These are phyloP conservation scores for Harpegnathos saltator DNA, from an alignment of 1,140 invertebrate species.

Conservation along the genomic window DNA sequence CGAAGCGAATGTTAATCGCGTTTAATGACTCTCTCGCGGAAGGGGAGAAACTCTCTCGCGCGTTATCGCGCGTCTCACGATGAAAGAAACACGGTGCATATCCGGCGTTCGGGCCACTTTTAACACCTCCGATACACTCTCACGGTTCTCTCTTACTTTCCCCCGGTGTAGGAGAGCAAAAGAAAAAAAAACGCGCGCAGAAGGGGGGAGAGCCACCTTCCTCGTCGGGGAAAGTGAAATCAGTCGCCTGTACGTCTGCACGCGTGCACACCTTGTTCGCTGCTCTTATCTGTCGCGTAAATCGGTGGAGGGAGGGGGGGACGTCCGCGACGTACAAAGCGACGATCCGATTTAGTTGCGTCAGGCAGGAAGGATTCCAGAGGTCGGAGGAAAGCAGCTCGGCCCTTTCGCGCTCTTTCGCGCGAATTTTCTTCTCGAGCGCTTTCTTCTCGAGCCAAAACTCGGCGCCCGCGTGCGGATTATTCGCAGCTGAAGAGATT, in stretches of 20 bases:
- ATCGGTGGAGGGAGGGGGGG: slow-evolving; percentile 55
- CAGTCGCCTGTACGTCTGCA: slow-evolving; percentile 66
- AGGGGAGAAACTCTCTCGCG: slow-evolving; percentile 63
- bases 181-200: slow-evolving; percentile 43
- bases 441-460: too few relatives aligned
- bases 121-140: slow-evolving; percentile 59
- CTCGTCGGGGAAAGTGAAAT: slow-evolving; percentile 76
- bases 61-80: slow-evolving; percentile 33
- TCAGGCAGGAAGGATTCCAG: background rate
- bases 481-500: too few relatives aligned
- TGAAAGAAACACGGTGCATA: slow-evolving; percentile 50
- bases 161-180: slow-evolving; percentile 53
- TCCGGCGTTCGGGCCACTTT: slow-evolving; percentile 56
- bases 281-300: slow-evolving; percentile 67
- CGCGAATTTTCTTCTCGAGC: too few relatives aligned
- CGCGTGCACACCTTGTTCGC: slow-evolving; percentile 69
- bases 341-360: slow-evolving; percentile 55
- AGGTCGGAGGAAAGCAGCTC: slow-evolving; percentile 11
- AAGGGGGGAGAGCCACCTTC: slow-evolving; percentile 62
- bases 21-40: slow-evolving; percentile 4
- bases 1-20: too few relatives aligned
- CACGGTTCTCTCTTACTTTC: slow-evolving; percentile 73
- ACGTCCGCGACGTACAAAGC: slow-evolving; percentile 59
- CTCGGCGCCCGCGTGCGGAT: too few relatives aligned
- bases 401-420: too few relatives aligned